phyloP scores from a whole-genome alignment of 2,113 vertebrate genomes.

The Oreocharis arfaki region DNA sequence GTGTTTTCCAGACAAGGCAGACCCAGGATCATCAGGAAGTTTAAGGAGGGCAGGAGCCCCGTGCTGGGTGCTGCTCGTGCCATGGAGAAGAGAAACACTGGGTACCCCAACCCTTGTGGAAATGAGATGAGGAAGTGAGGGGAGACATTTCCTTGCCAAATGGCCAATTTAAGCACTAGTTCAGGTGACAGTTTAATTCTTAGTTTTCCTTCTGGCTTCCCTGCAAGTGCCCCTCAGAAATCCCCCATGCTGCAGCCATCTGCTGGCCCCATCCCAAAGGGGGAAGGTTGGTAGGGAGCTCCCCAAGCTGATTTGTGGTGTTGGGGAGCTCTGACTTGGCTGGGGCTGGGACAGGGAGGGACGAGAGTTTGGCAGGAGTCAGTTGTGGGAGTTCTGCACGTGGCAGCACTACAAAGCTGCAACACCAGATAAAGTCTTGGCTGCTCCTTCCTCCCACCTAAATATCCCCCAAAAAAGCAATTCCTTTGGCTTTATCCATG shows the following conservation, averaged over 20 bases:
- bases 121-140: not conserved
- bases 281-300: not conserved
- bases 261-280: not conserved
- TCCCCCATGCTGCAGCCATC: not conserved
- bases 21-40: not conserved
- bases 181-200: not conserved
- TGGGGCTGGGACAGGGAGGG: not conserved
- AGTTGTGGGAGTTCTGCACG: rapidly evolving
- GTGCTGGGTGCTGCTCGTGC: not conserved
- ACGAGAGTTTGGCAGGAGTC: not conserved
- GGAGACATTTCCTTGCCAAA: not conserved
- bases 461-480: not conserved
- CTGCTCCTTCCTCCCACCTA: not conserved
- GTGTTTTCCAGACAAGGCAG: not conserved
- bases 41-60: not conserved
- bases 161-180: not conserved
- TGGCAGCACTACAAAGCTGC: not conserved
- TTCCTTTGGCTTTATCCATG: not conserved
- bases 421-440: not conserved
- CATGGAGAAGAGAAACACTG: rapidly evolving
- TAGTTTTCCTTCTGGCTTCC: not conserved
- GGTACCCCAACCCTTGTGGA: not conserved
- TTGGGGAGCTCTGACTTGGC: not conserved
- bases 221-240: not conserved
- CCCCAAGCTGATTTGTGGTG: not conserved